Percentiles rank a stretch among this genome's conserved stretches.
These are phyloP conservation scores for Phalacrocorax brasilianus DNA, from an alignment of 2,113 vertebrate species.

Conservation along the genomic window DNA sequence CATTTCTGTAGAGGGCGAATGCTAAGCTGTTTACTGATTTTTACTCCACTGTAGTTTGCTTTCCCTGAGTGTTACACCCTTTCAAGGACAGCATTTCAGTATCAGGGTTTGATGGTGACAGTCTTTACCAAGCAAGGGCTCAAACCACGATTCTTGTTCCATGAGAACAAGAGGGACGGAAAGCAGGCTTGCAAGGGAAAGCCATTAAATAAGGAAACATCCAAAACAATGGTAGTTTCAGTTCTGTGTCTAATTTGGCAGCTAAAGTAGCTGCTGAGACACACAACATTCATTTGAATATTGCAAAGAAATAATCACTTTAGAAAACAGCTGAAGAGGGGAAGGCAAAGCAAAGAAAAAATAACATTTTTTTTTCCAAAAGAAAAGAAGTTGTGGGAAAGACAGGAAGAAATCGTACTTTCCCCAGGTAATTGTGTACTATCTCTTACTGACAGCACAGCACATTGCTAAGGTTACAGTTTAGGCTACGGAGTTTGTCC, in stretches of 20 bases:
- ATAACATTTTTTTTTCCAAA: background rate
- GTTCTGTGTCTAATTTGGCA: background rate
- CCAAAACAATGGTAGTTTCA: background rate
- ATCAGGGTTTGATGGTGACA: background rate
- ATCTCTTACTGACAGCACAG: background rate
- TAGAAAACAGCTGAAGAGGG: background rate
- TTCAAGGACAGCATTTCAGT: background rate
- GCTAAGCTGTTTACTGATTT: background rate
- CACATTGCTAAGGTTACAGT: constrained; percentile 1
- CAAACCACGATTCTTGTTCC: background rate
- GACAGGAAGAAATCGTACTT: background rate
- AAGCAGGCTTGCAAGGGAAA: background rate
- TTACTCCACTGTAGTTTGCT: background rate
- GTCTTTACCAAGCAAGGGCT: background rate
- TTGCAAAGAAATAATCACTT: background rate
- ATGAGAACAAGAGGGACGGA: rapidly evolving
- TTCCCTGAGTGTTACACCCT: background rate
- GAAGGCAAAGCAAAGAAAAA: background rate
- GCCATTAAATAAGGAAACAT: background rate
- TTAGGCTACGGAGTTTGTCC: background rate
- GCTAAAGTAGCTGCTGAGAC: no score
- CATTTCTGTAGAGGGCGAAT: background rate
- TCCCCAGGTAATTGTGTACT: background rate
- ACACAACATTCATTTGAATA: background rate
- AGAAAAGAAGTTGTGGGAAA: background rate